phyloP scores from a whole-genome alignment of 2,113 vertebrate species.

The Gallinago jamesoni region DNA sequence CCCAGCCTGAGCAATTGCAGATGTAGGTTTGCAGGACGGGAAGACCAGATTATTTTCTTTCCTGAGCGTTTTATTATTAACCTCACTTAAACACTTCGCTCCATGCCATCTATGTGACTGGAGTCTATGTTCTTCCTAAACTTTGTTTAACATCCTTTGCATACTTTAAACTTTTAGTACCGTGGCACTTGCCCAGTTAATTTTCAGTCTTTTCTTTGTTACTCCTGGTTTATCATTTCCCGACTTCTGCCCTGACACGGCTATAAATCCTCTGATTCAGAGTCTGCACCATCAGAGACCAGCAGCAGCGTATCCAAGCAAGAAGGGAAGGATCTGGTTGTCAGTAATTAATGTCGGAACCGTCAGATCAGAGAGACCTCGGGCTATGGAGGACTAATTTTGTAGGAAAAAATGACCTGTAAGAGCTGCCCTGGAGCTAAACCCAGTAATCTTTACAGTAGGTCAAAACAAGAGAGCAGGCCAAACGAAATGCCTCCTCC shows the following conservation, averaged over 20 bases:
- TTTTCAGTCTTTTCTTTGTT: slow-evolving; percentile 14
- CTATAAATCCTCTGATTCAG: slow-evolving; percentile 22
- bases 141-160: neutral
- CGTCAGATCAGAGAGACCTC: neutral
- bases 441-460: neutral
- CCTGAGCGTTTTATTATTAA: neutral
- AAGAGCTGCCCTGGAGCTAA: neutral
- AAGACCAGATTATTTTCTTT: neutral
- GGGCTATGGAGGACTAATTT: neutral
- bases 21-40: neutral
- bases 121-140: neutral
- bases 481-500: neutral
- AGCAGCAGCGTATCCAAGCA: neutral
- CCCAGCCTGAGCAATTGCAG: neutral
- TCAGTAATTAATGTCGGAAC: neutral
- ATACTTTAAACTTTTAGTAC: neutral
- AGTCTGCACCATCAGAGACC: neutral
- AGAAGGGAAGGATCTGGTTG: neutral
- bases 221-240: slow-evolving; percentile 32
- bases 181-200: neutral
- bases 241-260: slow-evolving; percentile 8
- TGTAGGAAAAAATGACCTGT: neutral
- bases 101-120: neutral
- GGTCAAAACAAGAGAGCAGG: neutral
- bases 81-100: neutral